Base-by-base conservation (phyloP, 1,140 invertebrate genomes). In the Cepaea nemoralis region DNA sequence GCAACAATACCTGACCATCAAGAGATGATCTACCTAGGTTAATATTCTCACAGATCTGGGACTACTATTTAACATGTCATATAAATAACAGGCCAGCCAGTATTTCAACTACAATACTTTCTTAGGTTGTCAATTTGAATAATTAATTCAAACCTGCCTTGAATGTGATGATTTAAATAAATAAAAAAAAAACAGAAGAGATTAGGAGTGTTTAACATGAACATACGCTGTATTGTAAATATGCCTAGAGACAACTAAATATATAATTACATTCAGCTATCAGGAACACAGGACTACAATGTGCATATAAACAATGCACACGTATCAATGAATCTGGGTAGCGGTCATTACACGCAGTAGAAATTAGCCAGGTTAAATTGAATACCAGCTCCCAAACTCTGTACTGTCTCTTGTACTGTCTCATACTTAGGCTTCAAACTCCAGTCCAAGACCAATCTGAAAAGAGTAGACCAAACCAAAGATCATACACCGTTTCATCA, bases 391-490 rank as follows among this genome's bases (percentile, higher is more conserved):
- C 22, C n/a, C 50, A 19, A 55, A 55, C 50, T 22, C 50, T 55
- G 50, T 55, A 55, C 50, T 55, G 50, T 55, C 50, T 14, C 50
- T 55, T 8, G 50, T 55, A 14, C 50, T 22, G 50, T 55, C n/a
- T 55, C 22, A 55, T 19, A 14, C 19, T 81, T 83, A 85, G 35
- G 80, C 85, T 45, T 98, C 95, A 86, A 99, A 93, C 88, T 98
- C 96, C 82, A 99, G 93, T 85, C 96, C 96, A 82, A 98, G 92
- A 40, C 76, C 76, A 77, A 77, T 55, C 76, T 77, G 22, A 66
- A 48, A 67, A 6, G 31, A 40, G 16, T 33, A 55, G 31, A 55
- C 24, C 0, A 55, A 76, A 39, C 2, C 24, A 71, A 71, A 10
- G 42, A 45, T 6, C 16, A 45, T 14, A 55, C 50, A 55, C 3